These are phyloP conservation scores for Diceros bicornis DNA, from an alignment of 2,797 vertebrate species.

Conservation along the genomic window DNA sequence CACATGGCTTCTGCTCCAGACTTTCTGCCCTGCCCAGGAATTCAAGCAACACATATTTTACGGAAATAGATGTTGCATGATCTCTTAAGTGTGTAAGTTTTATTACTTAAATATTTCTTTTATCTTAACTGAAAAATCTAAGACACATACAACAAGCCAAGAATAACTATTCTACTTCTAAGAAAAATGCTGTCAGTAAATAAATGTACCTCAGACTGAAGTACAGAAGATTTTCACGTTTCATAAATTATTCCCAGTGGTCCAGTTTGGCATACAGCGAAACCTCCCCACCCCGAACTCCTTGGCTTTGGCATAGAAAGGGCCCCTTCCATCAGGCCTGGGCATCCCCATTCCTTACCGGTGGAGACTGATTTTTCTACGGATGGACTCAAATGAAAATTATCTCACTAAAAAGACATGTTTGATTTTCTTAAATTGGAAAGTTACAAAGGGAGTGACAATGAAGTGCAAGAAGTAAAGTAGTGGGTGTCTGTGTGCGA, in stretches of 20 bases:
- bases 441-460: constrained; percentile 50
- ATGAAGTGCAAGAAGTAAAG: background rate
- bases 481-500: background rate
- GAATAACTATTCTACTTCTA: constrained; percentile 59
- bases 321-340: background rate
- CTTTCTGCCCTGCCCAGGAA: constrained; percentile 47
- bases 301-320: constrained; percentile 21
- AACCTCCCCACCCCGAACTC: background rate
- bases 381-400: background rate
- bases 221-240: background rate
- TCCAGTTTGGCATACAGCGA: background rate
- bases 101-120: constrained; percentile 68
- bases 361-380: background rate
- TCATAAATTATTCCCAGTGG: constrained; percentile 21
- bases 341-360: background rate
- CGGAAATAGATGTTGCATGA: constrained; percentile 66
- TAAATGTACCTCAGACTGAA: constrained; percentile 45
- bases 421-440: constrained; percentile 32
- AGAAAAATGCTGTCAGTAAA: constrained; percentile 64
- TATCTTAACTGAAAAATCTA: constrained; percentile 69
- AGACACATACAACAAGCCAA: constrained; percentile 54
- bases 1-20: constrained; percentile 15
- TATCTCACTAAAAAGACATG: constrained; percentile 49
- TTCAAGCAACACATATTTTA: constrained; percentile 70
- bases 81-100: constrained; percentile 68